Percentiles rank a stretch among this genome's conserved stretches.
Evolutionary conservation across 2,113 vertebrate species (phyloP).

Genomic region (Condylura cristata): DNA sequence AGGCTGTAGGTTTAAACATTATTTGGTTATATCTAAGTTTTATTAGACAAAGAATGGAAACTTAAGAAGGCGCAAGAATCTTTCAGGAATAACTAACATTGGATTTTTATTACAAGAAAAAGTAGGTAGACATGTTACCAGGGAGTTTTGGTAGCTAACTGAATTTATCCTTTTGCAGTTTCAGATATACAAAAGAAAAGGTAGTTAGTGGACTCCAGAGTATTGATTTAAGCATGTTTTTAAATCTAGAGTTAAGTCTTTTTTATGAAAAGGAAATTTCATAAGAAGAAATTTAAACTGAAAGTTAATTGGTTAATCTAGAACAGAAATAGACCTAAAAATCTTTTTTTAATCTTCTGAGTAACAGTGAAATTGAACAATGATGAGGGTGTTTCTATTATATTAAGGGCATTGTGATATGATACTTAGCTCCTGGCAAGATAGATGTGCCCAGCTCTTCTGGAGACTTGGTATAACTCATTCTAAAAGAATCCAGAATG

Average conservation of each 20-base stretch:
- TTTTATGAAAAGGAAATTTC: conserved; percentile 14
- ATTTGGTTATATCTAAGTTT: conserved; percentile 11
- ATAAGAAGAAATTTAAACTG: neutral
- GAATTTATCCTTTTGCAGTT: neutral
- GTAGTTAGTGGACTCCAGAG: neutral
- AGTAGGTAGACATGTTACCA: neutral
- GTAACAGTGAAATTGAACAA: neutral
- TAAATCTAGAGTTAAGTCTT: neutral
- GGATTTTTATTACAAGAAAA: neutral
- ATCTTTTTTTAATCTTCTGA: neutral
- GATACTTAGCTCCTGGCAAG: neutral
- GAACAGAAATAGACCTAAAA: neutral
- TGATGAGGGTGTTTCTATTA: neutral
- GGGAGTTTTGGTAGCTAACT: neutral
- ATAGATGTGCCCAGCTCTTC: neutral
- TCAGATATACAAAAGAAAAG: conserved; percentile 5
- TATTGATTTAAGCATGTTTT: neutral
- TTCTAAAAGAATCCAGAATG: conserved; percentile 16
- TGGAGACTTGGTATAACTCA: neutral
- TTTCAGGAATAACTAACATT: neutral
- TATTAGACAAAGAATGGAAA: neutral
- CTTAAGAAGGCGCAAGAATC: neutral
- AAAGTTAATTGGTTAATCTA: conserved; percentile 19
- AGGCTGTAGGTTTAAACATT: conserved; percentile 6
- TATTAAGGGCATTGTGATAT: neutral